phyloP scores from a whole-genome alignment of 1,140 invertebrate genomes.

The Sycobia sp. region DNA sequence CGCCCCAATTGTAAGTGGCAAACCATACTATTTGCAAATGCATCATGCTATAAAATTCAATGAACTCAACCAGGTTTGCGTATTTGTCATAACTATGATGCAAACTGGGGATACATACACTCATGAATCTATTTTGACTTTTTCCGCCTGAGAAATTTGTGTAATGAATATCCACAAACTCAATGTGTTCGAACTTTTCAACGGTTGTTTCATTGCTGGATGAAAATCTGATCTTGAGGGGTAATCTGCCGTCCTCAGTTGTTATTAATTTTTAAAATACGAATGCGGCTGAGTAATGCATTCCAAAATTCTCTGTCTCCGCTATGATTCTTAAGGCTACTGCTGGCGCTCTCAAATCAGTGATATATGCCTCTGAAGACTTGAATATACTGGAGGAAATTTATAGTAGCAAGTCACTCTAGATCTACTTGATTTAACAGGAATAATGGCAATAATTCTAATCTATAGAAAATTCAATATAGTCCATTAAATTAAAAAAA shows the following conservation, averaged over 20 bases:
- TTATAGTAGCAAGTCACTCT: conserved; percentile 6
- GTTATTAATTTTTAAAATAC: conserved; percentile 37
- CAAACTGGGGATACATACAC: conserved; percentile 71
- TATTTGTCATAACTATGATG: conserved; percentile 67
- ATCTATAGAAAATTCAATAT: conserved; percentile 1
- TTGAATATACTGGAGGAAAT: not conserved
- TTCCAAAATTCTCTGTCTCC: conserved; percentile 37
- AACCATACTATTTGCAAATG: no score
- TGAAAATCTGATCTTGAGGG: conserved; percentile 23
- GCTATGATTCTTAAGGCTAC: conserved; percentile 29
- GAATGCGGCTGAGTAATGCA: conserved; percentile 37
- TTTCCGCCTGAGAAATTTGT: not conserved
- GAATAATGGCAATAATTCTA: conserved; percentile 11
- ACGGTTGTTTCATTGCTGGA: not conserved
- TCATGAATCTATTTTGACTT: conserved; percentile 50
- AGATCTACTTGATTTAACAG: not conserved
- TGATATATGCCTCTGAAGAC: not conserved
- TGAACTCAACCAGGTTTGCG: conserved; percentile 67
- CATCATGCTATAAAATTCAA: conserved; percentile 70
- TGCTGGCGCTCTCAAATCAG: not conserved
- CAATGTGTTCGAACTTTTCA: not conserved
- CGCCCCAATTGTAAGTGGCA: no score
- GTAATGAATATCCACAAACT: conserved; percentile 17
- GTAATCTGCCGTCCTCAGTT: not conserved
- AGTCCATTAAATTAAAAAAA: not conserved